Evolutionary conservation across 2,797 vertebrate species (phyloP).

Genomic region (Sebastiscus tertius): DNA sequence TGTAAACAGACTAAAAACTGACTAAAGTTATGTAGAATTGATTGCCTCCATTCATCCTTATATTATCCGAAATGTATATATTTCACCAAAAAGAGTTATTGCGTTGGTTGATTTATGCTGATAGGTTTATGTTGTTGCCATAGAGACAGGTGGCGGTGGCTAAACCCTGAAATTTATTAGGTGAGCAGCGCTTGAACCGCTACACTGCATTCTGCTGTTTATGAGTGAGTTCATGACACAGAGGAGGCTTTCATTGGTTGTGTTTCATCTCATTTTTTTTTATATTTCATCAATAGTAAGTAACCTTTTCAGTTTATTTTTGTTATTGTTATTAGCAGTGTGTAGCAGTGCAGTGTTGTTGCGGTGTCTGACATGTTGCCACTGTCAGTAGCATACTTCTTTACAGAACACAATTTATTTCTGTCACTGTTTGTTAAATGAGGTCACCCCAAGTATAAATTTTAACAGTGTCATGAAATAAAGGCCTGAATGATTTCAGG

Average conservation of each 20-base stretch:
- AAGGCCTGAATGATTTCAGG: background rate
- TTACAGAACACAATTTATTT: background rate
- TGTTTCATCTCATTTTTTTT: background rate
- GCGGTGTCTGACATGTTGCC: background rate
- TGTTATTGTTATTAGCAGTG: background rate
- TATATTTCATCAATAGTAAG: background rate
- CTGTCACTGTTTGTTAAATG: background rate
- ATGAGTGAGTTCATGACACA: background rate
- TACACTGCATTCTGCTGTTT: background rate
- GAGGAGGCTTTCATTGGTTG: background rate
- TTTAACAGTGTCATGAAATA: background rate
- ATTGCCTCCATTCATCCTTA: too few species aligned
- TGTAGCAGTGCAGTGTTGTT: background rate
- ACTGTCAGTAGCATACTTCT: background rate
- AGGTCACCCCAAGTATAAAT: background rate
- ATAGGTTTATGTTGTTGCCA: slow-evolving; percentile 34
- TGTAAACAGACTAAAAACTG: background rate
- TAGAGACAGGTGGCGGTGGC: slow-evolving; percentile 12
- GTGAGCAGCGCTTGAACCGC: background rate
- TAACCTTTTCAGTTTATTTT: background rate
- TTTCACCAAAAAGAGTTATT: background rate
- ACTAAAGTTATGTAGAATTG: background rate
- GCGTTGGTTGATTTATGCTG: background rate
- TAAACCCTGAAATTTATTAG: slow-evolving; percentile 4
- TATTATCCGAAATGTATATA: background rate